phyloP scores from a whole-genome alignment of 53 echinoderm and acorn worm genomes.

The Paracentrotus lividus region DNA sequence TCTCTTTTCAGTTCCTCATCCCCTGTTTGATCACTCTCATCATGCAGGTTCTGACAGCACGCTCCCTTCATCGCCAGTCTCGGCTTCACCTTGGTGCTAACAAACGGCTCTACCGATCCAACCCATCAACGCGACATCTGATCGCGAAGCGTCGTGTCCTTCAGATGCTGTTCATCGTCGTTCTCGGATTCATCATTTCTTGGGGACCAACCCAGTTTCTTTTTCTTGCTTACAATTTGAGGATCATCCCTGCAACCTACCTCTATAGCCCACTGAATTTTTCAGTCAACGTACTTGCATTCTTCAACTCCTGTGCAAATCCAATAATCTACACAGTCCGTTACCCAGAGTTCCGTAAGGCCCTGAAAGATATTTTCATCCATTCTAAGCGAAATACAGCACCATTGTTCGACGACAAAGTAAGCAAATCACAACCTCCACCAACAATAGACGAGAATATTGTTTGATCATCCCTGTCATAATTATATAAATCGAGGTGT shows the following conservation, averaged over 20 bases:
- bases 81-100: neutral
- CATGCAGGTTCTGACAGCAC: neutral
- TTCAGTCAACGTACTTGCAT: neutral
- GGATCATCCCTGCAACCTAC: constrained; percentile 14
- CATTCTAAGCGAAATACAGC: too few species aligned
- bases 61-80: neutral
- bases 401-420: too few species aligned
- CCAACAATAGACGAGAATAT: too few species aligned
- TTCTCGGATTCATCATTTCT: neutral
- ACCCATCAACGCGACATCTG: neutral
- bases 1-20: neutral
- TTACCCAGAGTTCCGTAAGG: constrained; percentile 1
- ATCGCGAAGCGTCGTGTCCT: neutral
- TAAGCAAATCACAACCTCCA: too few species aligned
- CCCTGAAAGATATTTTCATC: neutral
- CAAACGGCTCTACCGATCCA: too few species aligned
- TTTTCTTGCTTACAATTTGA: neutral
- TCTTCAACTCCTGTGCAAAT: constrained; percentile 54
- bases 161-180: neutral
- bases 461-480: too few species aligned
- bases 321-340: constrained; percentile 37
- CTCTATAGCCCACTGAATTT: neutral
- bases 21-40: neutral
- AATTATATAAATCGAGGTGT: too few species aligned
- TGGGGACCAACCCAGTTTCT: constrained; percentile 3